Conservation (phyloP, 1,140 invertebrate genomes). For the Phymorhynchus buccinoides region DNA sequence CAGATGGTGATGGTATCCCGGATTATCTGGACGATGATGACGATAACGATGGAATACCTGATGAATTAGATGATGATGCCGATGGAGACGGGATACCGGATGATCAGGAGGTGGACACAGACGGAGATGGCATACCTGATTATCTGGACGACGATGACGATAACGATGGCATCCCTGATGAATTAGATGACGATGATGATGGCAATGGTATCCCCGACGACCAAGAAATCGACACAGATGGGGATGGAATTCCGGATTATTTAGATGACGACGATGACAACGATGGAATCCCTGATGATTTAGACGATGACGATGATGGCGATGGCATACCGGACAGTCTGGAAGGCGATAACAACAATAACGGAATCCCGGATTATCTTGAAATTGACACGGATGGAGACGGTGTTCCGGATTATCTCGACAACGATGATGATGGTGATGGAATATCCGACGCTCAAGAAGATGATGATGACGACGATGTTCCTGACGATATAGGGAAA, state of each 20-base stretch:
- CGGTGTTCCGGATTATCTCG: constrained; percentile 64
- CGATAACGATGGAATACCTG: constrained; percentile 68
- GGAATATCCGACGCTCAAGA: constrained; percentile 59
- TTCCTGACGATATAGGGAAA: constrained; percentile 63
- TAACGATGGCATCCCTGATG: constrained; percentile 65
- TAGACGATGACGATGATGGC: constrained; percentile 62
- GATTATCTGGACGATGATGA: constrained; percentile 62
- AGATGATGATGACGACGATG: constrained; percentile 62
- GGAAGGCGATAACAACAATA: constrained; percentile 58
- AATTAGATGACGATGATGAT: constrained; percentile 59
- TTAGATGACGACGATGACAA: constrained; percentile 61
- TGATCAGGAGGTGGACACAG: constrained; percentile 55
- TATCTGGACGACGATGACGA: constrained; percentile 64
- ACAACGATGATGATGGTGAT: constrained; percentile 60
- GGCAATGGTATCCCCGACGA: constrained; percentile 62
- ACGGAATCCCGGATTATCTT: constrained; percentile 65
- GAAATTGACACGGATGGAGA: constrained; percentile 63
- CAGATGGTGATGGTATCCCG: constrained; percentile 62
- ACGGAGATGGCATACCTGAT: constrained; percentile 66
- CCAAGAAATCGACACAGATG: constrained; percentile 59
- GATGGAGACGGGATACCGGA: constrained; percentile 67
- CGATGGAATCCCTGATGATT: constrained; percentile 66
- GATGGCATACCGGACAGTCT: constrained; percentile 62
- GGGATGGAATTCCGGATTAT: constrained; percentile 66
- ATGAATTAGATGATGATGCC: constrained; percentile 62